Conservation (phyloP, 2,797 vertebrate genomes). For the Cyprinodon diabolis region DNA sequence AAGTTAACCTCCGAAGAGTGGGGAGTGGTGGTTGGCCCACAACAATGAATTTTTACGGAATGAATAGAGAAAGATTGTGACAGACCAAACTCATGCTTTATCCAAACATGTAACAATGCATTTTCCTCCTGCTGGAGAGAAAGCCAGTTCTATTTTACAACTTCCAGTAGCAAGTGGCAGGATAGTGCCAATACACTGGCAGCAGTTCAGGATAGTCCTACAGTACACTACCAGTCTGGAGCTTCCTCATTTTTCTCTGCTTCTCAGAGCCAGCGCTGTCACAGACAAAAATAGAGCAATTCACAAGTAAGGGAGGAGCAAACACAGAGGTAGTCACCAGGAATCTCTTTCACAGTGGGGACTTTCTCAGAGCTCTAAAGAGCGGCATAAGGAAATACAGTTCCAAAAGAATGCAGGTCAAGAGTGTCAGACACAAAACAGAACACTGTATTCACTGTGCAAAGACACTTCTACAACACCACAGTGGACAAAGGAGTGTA, state of each 20-base stretch:
- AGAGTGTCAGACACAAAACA: conserved; percentile 69
- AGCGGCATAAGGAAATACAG: conserved; percentile 46
- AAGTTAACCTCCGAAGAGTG: no score
- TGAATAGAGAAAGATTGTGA: no score
- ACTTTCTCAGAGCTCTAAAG: conserved; percentile 49
- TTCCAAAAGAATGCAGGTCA: conserved; percentile 65
- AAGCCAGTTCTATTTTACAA: conserved; percentile 45
- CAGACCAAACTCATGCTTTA: conserved; percentile 69
- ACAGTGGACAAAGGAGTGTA: conserved; percentile 62
- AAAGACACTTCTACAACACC: conserved; percentile 57
- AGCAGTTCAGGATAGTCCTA: conserved; percentile 47
- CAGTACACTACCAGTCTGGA: conserved; percentile 17
- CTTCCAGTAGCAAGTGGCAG: conserved; percentile 44
- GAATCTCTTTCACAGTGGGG: conserved; percentile 28
- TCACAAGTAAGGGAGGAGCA: conserved; percentile 39
- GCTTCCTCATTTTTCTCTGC: conserved; percentile 30
- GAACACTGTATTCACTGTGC: conserved; percentile 59
- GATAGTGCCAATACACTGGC: conserved; percentile 39
- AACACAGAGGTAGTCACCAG: conserved; percentile 28
- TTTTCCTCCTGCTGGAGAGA: conserved; percentile 48
- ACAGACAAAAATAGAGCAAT: conserved; percentile 20
- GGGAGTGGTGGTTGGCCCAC: no score
- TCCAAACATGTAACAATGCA: conserved; percentile 69
- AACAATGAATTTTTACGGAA: no score
- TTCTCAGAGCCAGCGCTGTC: conserved; percentile 17